Percentiles rank a stretch among this genome's conserved stretches.
phyloP scores from a whole-genome alignment of 1,140 invertebrate genomes.

The Dryas iulia region DNA sequence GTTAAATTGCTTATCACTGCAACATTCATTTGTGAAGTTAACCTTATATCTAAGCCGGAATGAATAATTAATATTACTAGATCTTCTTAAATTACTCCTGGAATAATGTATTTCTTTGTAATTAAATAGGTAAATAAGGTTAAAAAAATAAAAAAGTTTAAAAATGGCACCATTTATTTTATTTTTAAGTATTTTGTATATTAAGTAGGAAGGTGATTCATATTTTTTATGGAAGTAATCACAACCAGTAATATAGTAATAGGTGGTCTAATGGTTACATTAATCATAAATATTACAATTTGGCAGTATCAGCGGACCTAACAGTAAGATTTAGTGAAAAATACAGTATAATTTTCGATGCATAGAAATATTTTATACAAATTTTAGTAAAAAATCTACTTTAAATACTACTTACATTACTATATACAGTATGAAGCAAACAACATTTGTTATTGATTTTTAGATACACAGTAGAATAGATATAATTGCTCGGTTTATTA shows the following conservation, averaged over 20 bases:
- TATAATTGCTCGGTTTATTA: neutral
- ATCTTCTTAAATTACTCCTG: no score
- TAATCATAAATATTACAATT: conserved; percentile 19
- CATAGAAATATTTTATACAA: conserved; percentile 27
- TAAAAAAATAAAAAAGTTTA: conserved; percentile 34
- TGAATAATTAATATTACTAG: no score
- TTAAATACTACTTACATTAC: conserved; percentile 45
- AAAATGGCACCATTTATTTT: conserved; percentile 65
- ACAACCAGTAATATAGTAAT: conserved; percentile 57
- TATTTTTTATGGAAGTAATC: conserved; percentile 46
- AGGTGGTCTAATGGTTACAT: conserved; percentile 39
- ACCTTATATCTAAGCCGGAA: no score
- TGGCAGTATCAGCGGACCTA: conserved; percentile 7
- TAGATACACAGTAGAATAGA: neutral
- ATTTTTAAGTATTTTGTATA: conserved; percentile 31
- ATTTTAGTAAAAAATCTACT: conserved; percentile 55
- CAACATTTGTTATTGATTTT: conserved; percentile 27
- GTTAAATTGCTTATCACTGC: no score
- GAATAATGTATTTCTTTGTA: neutral
- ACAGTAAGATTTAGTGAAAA: neutral
- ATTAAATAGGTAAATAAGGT: neutral
- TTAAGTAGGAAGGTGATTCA: conserved; percentile 22
- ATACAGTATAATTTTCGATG: conserved; percentile 17
- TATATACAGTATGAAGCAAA: conserved; percentile 41
- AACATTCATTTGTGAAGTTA: no score